phyloP scores from a whole-genome alignment of 1,140 invertebrate genomes.

The Telenomus remus region DNA sequence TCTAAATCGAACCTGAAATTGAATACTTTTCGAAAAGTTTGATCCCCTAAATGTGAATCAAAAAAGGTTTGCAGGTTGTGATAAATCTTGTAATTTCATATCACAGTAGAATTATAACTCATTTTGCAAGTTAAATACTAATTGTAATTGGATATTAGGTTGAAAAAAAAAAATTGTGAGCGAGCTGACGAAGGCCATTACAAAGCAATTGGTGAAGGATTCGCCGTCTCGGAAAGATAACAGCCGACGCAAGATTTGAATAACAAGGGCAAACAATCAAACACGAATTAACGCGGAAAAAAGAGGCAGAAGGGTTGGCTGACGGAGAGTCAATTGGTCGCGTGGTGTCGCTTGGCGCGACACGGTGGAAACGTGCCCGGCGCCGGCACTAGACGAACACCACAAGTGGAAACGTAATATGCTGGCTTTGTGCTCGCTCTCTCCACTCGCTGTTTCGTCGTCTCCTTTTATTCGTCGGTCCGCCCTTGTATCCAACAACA shows the following conservation, averaged over 20 bases:
- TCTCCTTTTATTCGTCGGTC: not conserved
- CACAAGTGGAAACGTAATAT: constrained; percentile 52
- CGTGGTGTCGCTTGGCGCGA: constrained; percentile 19
- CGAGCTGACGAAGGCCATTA: not conserved
- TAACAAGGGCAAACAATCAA: not conserved
- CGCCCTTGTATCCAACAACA: constrained; percentile 61
- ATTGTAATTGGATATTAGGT: no score
- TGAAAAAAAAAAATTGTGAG: not conserved
- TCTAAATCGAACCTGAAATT: no score
- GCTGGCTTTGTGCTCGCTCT: constrained; percentile 29
- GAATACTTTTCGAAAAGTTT: no score
- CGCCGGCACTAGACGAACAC: constrained; percentile 24
- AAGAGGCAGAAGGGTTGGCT: constrained; percentile 6
- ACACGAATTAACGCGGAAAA: not conserved
- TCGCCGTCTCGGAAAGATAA: not conserved
- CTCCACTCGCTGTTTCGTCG: not conserved
- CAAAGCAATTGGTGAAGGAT: not conserved
- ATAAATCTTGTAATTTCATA: no score
- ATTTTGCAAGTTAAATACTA: no score
- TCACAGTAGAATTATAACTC: no score
- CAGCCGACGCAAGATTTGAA: not conserved
- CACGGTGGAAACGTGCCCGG: constrained; percentile 43
- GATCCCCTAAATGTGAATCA: no score
- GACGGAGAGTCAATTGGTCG: constrained; percentile 35
- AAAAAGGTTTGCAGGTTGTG: no score